These are phyloP conservation scores for Nettapus auritus DNA, from an alignment of 2,113 vertebrate species.

Conservation along the genomic window DNA sequence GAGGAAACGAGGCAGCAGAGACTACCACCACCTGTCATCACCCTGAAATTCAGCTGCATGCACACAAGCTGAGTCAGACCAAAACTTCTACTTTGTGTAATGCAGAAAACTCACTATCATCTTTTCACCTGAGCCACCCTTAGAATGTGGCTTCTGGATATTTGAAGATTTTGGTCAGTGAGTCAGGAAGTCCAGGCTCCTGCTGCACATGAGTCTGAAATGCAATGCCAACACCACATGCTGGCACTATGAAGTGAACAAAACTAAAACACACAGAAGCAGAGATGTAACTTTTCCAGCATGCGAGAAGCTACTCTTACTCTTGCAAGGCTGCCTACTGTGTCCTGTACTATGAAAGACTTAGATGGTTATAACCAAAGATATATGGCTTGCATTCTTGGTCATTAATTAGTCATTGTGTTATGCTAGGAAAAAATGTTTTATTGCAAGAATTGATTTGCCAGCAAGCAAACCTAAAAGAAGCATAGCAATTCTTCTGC, in stretches of 20 bases:
- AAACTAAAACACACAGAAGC: neutral
- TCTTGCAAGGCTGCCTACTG: neutral
- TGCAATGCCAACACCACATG: neutral
- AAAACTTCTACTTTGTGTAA: neutral
- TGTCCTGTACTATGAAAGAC: neutral
- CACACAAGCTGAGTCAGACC: rapidly evolving
- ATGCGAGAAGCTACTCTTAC: neutral
- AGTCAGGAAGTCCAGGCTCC: neutral
- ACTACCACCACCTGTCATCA: rapidly evolving
- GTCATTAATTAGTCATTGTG: neutral
- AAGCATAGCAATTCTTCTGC: neutral
- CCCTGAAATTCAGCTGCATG: neutral
- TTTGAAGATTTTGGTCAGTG: rapidly evolving
- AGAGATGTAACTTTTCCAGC: rapidly evolving
- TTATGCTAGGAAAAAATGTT: neutral
- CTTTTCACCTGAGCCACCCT: neutral
- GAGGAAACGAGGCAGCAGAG: neutral
- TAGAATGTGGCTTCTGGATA: neutral
- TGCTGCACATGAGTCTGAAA: neutral
- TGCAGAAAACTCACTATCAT: neutral
- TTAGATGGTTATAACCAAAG: neutral
- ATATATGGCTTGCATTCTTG: neutral
- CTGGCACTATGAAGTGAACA: neutral
- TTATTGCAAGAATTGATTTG: neutral
- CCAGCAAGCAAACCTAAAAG: neutral